Evolutionary conservation across 2,797 vertebrate genomes (phyloP), one percentile per base, ranked within the genome.

Genomic region (Syndactyla subalaris): DNA sequence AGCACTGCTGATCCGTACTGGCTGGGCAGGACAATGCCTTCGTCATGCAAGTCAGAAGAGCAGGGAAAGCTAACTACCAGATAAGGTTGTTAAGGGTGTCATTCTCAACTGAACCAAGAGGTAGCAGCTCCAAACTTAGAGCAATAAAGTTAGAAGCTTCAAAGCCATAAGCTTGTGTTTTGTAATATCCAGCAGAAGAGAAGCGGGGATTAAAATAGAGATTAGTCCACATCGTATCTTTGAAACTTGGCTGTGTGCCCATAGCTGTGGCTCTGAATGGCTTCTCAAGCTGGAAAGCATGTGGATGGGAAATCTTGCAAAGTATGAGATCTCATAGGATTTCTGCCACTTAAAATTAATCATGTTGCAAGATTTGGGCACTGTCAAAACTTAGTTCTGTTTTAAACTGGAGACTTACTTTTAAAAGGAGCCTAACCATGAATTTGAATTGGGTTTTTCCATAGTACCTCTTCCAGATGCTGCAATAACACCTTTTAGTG

Each of bases 291-390:
- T 95, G 76, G 70, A 93, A 97, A 70, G 62, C 85, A 70, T 79
- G 85, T 58, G 55, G 77, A 82, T 86, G 49, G 80, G 76, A 92
- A 95, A 90, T 79, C 59, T 95, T 90, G 67, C 24, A 15, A 94
- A 95, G 90, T 92, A 96, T 30, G 80, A 85, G 67, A 67, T 93
- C 86, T 92, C 52, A 32, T 38, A 85, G 86, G 77, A 87, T 91
- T 91, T 95, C 67, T 92, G 29, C 46, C 14, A 24, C 86, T 91
- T 89, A 58, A 92, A 91, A 89, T 91, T 39, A 82, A 61, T 77
- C 52, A 39, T 7, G 5, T 65, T 74, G 57, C 30, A 89, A 83
- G 48, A 85, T 59, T 36, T 71, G 49, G 66, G 20, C 45, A n/a
- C 77, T 82, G 32, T 70, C 51, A 90, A 91, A 48, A 7, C n/a